A percentile compares a stretch with the other conserved stretches of the same genome.
Conservation (phyloP, 2,113 vertebrate genomes). For the Pseudorhombus dupliciocellatus region DNA sequence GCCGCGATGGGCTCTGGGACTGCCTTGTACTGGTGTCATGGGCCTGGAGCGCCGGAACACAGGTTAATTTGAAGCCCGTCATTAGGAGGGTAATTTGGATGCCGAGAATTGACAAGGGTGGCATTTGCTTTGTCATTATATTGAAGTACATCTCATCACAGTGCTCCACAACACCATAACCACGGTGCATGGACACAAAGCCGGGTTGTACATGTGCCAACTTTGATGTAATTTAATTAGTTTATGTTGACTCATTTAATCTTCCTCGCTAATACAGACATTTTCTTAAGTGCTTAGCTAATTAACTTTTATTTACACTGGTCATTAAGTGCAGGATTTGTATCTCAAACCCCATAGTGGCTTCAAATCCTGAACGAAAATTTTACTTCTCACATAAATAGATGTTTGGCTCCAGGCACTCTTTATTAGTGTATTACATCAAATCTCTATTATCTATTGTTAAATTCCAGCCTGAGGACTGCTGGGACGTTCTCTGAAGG, state of each 20-base stretch:
- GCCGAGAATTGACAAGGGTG: slow-evolving; percentile 51
- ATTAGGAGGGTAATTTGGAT: slow-evolving; percentile 40
- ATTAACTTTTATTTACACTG: neutral
- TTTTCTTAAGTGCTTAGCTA: neutral
- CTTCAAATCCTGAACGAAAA: neutral
- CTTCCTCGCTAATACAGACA: neutral
- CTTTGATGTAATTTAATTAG: neutral
- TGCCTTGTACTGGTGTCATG: slow-evolving; percentile 44
- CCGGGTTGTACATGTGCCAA: neutral
- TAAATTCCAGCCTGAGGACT: neutral
- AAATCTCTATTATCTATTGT: neutral
- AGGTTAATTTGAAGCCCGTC: slow-evolving; percentile 63
- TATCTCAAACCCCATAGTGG: neutral
- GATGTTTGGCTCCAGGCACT: neutral
- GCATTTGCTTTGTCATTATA: slow-evolving; percentile 41
- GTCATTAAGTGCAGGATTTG: neutral
- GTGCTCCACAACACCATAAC: neutral
- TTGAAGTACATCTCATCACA: slow-evolving; percentile 11
- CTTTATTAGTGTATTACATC: neutral
- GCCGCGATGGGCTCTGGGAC: slow-evolving; percentile 58
- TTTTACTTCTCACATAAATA: neutral
- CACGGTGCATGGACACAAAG: neutral
- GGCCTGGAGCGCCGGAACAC: slow-evolving; percentile 33
- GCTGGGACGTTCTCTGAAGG: neutral
- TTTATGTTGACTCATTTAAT: neutral